These are phyloP conservation scores for Phocides pigmalion DNA, from an alignment of 1,140 invertebrate genomes.

Conservation along the genomic window DNA sequence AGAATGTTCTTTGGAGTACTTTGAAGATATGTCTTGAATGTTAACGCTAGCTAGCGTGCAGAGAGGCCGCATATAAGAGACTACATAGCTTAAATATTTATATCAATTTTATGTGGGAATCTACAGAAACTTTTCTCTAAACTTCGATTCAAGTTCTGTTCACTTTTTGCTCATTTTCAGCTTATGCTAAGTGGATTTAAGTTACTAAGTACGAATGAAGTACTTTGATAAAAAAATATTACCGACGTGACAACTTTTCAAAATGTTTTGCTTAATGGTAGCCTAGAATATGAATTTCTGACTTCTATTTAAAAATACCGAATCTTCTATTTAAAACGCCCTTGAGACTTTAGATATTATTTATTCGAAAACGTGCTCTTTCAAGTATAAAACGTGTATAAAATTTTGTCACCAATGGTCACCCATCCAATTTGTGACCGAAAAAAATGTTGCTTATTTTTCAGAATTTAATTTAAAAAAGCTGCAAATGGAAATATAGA, in stretches of 20 bases:
- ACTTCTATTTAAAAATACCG: no score
- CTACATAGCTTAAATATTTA: conserved; percentile 33
- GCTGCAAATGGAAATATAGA: no score
- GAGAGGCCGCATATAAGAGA: conserved; percentile 28
- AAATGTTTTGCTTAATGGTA: not conserved
- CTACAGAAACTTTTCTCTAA: conserved; percentile 11
- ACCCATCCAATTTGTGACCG: no score
- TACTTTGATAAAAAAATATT: conserved; percentile 1
- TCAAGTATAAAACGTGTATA: no score
- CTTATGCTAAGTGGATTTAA: conserved; percentile 17
- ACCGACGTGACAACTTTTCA: not conserved
- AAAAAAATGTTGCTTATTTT: no score
- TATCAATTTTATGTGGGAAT: conserved; percentile 32
- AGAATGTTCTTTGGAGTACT: conserved; percentile 30
- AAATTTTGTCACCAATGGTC: no score
- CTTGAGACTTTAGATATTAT: no score
- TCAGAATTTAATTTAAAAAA: no score
- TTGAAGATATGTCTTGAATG: conserved; percentile 35
- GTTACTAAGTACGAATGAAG: conserved; percentile 6
- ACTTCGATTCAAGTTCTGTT: conserved; percentile 5
- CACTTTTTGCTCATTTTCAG: conserved; percentile 19
- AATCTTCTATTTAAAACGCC: no score
- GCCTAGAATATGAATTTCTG: not conserved
- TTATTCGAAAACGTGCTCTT: no score
- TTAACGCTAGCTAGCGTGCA: conserved; percentile 25